Base-by-base conservation (phyloP, 1,140 invertebrate genomes). In the Papilio glaucus region DNA sequence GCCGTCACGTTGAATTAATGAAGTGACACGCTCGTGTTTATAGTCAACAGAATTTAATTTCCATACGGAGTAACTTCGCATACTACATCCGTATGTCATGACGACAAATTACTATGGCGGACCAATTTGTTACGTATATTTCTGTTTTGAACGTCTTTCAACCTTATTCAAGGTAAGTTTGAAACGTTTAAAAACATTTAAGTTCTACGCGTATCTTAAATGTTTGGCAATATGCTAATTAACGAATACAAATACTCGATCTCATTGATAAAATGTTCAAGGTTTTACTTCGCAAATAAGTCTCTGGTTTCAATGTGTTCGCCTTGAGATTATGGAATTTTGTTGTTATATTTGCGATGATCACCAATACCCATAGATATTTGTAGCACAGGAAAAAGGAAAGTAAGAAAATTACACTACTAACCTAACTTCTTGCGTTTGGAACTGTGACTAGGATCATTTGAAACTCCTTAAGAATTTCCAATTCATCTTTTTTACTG, bases 1-100 rank as follows among this genome's bases (percentile, higher is more conserved):
- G 18, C 45, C 3, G 49, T 57, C 49, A 57, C 49, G 49, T 26
- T 24, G 21, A 57, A 57, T 57, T 57, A 57, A 57, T 57, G 49
- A 57, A 57, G 21, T 57, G 49, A 57, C 49, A 57, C 21, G 49
- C 2, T 12, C 12, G 49, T 13, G 49, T 53, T 45, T 53, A 7
- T 12, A 49, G 21, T 49, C 21, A 53, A 26, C 49, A 53, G 21
- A 13, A 53, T 24, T 53, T 53, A 53, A 53, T 53, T 26, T 53
- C 49, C 49, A 57, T 57, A 57, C 21, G 9, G 21, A 57, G 13
- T 24, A 57, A 33, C 29, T 33, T 33, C 39, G 39, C 49, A 57
- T 9, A 26, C 6, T 12, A 57, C 49, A 57, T 57, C 49, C 49
- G 49, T 57, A 10, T n/a, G n/a, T n/a, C n/a, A n/a, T 57, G 45